These are phyloP conservation scores for Philotrypesis tridentata DNA, from an alignment of 1,140 invertebrate genomes.

Conservation along the genomic window DNA sequence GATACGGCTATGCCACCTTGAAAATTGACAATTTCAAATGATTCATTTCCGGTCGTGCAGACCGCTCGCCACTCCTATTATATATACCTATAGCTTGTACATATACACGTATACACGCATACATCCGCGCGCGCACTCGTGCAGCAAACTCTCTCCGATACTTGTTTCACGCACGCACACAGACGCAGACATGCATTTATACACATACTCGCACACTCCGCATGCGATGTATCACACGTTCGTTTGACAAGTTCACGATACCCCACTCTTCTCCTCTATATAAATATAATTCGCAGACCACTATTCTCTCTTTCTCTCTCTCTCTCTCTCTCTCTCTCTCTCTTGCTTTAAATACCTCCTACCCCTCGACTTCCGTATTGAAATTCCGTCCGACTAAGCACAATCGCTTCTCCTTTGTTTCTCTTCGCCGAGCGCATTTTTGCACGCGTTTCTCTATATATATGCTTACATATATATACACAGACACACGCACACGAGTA, in stretches of 20 bases:
- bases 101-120: background rate
- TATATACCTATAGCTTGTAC: too few species aligned
- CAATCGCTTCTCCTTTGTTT: background rate
- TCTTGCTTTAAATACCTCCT: background rate
- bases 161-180: slow-evolving; percentile 13
- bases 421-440: background rate
- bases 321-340: too few species aligned
- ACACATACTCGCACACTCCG: background rate
- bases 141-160: slow-evolving; percentile 52
- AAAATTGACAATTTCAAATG: slow-evolving; percentile 71
- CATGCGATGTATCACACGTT: background rate
- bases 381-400: background rate
- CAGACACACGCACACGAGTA: too few species aligned
- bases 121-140: slow-evolving; percentile 18
- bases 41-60: slow-evolving; percentile 69
- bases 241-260: slow-evolving; percentile 19
- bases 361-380: background rate
- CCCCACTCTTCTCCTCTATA: slow-evolving; percentile 33
- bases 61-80: slow-evolving; percentile 46
- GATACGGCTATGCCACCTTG: slow-evolving; percentile 18
- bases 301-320: too few species aligned
- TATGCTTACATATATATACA: background rate
- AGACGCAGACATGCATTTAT: too few species aligned
- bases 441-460: background rate
- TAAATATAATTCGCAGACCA: slow-evolving; percentile 52